Percentiles rank a stretch among this genome's conserved stretches.
Conservation (phyloP, 2,797 vertebrate genomes). For the Tokudaia muenninki region DNA sequence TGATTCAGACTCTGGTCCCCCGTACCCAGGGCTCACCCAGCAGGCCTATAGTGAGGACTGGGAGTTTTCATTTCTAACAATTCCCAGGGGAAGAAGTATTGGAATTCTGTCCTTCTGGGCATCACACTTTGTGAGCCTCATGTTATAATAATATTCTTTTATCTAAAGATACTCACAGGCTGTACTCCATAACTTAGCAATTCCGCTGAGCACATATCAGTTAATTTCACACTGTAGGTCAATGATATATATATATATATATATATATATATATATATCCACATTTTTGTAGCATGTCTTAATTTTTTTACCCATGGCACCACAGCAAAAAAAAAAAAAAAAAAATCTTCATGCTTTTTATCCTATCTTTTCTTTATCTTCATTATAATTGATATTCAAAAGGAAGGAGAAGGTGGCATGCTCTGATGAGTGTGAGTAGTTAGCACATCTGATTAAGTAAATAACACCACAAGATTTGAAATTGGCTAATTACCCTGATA, state of each 20-base stretch:
- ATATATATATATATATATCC: not conserved
- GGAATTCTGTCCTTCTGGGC: not conserved
- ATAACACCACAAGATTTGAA: conserved; percentile 61
- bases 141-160: not conserved
- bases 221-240: not conserved
- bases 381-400: conserved; percentile 19
- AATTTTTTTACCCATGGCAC: not conserved
- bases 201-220: not conserved
- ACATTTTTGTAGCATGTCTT: not conserved
- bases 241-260: not conserved
- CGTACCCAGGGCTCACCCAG: not conserved
- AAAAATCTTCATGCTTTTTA: not conserved
- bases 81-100: not conserved
- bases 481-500: conserved; percentile 49
- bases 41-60: not conserved
- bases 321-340: not conserved
- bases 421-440: conserved; percentile 43
- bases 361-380: not conserved
- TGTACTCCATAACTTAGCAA: not conserved
- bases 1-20: not conserved
- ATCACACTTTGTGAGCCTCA: not conserved
- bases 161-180: not conserved
- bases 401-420: not conserved
- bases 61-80: not conserved
- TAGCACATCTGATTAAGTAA: conserved; percentile 72